Base-by-base conservation (phyloP, 2,888 invertebrate genomes). In the Nudaria mundana region DNA sequence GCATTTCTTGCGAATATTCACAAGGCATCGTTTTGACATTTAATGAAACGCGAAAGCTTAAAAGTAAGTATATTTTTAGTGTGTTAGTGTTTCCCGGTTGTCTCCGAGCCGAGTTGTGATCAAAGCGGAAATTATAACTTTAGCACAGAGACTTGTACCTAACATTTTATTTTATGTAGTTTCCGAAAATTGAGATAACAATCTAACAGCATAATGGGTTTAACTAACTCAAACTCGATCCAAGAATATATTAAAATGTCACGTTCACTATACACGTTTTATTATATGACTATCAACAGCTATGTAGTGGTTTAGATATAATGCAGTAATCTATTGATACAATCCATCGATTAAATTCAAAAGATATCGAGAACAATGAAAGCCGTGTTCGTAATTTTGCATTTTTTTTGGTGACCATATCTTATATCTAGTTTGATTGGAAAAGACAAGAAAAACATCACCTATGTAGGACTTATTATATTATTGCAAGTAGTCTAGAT, bases 281-380 rank as follows among this genome's bases (percentile, higher is more conserved):
- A 5, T n/a, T n/a, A 14, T n/a, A 2, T 11, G 24, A 14, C 30
- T 54, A 48, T 35, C 44, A 44, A 35, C 39, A 36, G 37, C 23
- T 11, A 25, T 43, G 24, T 25, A 11, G 6, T n/a, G n/a, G n/a
- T n/a, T n/a, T n/a, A n/a, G n/a, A n/a, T 34, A 44, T 47, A 58
- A 59, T 24, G 32, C 30, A 44, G 38, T 44, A 44, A 51, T 45
- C 46, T 46, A 29, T 34, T 11, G 35, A 56, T 44, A 20, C 31
- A 34, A 58, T 60, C 54, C 22, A 29, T 31, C 20, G 52, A 48
- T 56, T 38, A 38, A 31, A 35, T 36, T 38, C 33, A 26, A 37
- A 8, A 37, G 52, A 41, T 56, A 48, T 15, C 3, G 16, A 34
- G 10, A 45, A 56, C 44, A 46, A 60, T 52, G 25, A 39, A 37